Percentiles rank a stretch among this genome's conserved stretches.
These are phyloP conservation scores for Horisme vitalbata DNA, from an alignment of 2,888 invertebrate species.

Conservation along the genomic window DNA sequence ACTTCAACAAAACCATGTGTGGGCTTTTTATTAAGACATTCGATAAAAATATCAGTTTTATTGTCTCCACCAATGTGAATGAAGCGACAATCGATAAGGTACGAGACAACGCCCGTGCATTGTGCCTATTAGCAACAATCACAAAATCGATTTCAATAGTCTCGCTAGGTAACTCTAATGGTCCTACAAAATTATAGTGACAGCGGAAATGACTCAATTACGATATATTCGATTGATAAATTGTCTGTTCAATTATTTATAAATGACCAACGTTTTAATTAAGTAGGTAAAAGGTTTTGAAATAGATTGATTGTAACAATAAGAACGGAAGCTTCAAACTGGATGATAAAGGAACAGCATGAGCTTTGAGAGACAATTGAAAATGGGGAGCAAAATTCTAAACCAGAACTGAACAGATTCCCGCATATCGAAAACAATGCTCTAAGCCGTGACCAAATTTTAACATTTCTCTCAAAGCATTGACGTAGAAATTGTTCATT, in stretches of 20 bases:
- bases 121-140: conserved; percentile 25
- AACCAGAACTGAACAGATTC: conserved; percentile 55
- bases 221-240: conserved; percentile 43
- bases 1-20: conserved; percentile 48
- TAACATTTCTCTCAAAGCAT: conserved; percentile 47
- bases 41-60: conserved; percentile 36
- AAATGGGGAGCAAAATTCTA: conserved; percentile 53
- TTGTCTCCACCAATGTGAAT: conserved; percentile 19
- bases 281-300: conserved; percentile 32
- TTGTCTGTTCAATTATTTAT: conserved; percentile 32
- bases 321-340: conserved; percentile 57
- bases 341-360: conserved; percentile 55
- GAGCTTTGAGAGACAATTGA: conserved; percentile 51
- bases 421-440: conserved; percentile 56
- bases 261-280: conserved; percentile 13
- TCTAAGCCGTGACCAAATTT: conserved; percentile 57
- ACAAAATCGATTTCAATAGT: conserved; percentile 25
- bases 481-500: conserved; percentile 12
- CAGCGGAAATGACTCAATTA: conserved; percentile 52
- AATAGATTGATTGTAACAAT: conserved; percentile 42
- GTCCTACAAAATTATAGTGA: conserved; percentile 33
- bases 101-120: conserved; percentile 18
- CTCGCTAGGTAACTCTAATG: conserved; percentile 22
- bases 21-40: conserved; percentile 45
- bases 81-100: conserved; percentile 21